Conservation (phyloP, 2,797 vertebrate genomes). For the Falco cherrug region DNA sequence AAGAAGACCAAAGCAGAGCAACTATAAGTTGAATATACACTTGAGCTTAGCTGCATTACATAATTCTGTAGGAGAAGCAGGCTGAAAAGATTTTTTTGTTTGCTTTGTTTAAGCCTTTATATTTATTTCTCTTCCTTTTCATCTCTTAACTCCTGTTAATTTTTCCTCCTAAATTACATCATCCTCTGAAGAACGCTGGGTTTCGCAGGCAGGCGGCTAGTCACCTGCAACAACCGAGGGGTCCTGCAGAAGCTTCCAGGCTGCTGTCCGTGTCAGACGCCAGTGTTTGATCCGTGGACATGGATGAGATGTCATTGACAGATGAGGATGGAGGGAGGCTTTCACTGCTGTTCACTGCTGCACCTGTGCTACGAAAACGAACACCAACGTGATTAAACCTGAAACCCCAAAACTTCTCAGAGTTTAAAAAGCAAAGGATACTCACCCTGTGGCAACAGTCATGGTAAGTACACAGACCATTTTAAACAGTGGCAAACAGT, state of each 20-base stretch:
- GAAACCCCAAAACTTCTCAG: slow-evolving; percentile 31
- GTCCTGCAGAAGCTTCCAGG: slow-evolving; percentile 98
- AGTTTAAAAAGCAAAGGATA: not conserved
- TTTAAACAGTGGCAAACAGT: not conserved
- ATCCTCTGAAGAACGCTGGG: slow-evolving; percentile 98
- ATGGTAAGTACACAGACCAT: rapidly evolving
- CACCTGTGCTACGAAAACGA: slow-evolving; percentile 99
- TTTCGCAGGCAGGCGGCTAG: slow-evolving; percentile 99
- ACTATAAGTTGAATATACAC: slow-evolving; percentile 93
- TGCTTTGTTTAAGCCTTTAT: slow-evolving; percentile 62
- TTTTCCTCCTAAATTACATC: slow-evolving; percentile 77
- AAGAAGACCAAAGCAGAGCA: slow-evolving; percentile 94
- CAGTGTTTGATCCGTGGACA: slow-evolving; percentile 99
- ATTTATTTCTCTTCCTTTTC: slow-evolving; percentile 62
- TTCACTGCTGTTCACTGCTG: slow-evolving; percentile 99
- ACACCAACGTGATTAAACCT: slow-evolving; percentile 92
- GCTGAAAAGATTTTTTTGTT: slow-evolving; percentile 79
- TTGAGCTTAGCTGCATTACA: slow-evolving; percentile 85
- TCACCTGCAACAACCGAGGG: slow-evolving; percentile 99
- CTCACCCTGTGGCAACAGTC: not conserved
- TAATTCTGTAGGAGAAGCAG: slow-evolving; percentile 87
- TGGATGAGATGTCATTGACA: slow-evolving; percentile 99
- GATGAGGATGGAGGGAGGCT: slow-evolving; percentile 98
- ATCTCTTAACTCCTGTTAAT: slow-evolving; percentile 38
- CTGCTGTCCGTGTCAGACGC: slow-evolving; percentile 99